phyloP scores from a whole-genome alignment of 53 echinoderm and acorn worm species.

The Arbacia lixula region DNA sequence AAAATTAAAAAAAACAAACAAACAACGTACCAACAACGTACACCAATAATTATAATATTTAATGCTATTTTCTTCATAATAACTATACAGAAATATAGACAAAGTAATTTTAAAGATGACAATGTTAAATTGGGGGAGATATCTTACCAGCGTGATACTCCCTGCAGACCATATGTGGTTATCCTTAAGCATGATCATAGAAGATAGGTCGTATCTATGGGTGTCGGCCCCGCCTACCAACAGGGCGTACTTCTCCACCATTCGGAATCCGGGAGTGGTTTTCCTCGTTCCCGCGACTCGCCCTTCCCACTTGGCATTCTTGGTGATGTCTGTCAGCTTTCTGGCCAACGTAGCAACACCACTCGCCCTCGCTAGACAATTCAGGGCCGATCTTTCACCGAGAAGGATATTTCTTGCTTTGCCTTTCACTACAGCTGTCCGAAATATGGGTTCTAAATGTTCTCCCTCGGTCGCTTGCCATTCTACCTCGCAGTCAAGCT shows the following conservation, averaged over 20 bases:
- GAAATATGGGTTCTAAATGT: conserved; percentile 72
- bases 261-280: conserved; percentile 96
- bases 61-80: too few relatives aligned
- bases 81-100: too few relatives aligned
- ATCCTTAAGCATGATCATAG: conserved; percentile 99
- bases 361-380: conserved; percentile 87
- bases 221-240: conserved; percentile 92
- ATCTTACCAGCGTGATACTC: conserved; percentile 82
- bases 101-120: background rate
- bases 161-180: conserved; percentile 99
- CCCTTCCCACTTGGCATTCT: conserved; percentile 75
- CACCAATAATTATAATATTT: too few relatives aligned
- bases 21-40: too few relatives aligned
- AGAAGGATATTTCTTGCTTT: conserved; percentile 84
- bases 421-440: conserved; percentile 80
- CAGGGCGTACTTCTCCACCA: conserved; percentile 94
- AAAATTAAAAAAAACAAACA: too few relatives aligned
- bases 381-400: conserved; percentile 87
- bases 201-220: conserved; percentile 96
- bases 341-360: conserved; percentile 84
- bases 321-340: conserved; percentile 68
- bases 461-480: conserved; percentile 83
- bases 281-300: conserved; percentile 91
- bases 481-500: conserved; percentile 78
- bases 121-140: background rate